These are phyloP conservation scores for Dorcus parallelipipedus DNA, from an alignment of 2,888 invertebrate genomes.

Conservation along the genomic window DNA sequence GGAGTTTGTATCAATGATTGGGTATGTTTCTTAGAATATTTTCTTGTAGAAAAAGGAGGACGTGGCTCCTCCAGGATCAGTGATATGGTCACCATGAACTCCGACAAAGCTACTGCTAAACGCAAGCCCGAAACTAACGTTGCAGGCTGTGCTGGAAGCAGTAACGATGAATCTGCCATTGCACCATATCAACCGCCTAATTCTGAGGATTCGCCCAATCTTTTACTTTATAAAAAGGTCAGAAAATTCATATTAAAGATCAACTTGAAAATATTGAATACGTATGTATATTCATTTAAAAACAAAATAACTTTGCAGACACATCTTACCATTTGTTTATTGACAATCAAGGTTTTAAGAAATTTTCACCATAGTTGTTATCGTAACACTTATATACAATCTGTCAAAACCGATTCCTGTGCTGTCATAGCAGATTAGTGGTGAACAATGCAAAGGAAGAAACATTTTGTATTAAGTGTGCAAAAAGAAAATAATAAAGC, in stretches of 20 bases:
- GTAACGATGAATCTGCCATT: conserved; percentile 40
- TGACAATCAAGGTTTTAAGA: too few species aligned
- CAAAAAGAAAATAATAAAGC: background rate
- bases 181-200: conserved; percentile 34
- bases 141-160: conserved; percentile 44
- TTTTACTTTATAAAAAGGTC: conserved; percentile 85
- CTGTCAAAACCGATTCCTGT: too few species aligned
- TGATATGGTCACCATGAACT: conserved; percentile 67
- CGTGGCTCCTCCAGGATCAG: conserved; percentile 11
- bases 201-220: conserved; percentile 79
- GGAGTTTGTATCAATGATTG: too few species aligned
- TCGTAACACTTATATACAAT: too few species aligned
- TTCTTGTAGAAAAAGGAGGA: conserved; percentile 10
- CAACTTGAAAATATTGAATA: background rate
- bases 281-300: too few species aligned
- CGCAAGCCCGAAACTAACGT: conserved; percentile 54
- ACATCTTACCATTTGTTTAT: too few species aligned
- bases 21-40: background rate
- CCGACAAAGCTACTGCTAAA: conserved; percentile 60
- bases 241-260: background rate
- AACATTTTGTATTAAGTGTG: too few species aligned
- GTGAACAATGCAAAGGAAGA: too few species aligned
- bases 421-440: too few species aligned
- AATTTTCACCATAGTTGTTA: too few species aligned
- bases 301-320: too few species aligned